phyloP scores from a whole-genome alignment of 30 jellyfish, hydroid and myxozoan genomes.

The Mastigias papua region DNA sequence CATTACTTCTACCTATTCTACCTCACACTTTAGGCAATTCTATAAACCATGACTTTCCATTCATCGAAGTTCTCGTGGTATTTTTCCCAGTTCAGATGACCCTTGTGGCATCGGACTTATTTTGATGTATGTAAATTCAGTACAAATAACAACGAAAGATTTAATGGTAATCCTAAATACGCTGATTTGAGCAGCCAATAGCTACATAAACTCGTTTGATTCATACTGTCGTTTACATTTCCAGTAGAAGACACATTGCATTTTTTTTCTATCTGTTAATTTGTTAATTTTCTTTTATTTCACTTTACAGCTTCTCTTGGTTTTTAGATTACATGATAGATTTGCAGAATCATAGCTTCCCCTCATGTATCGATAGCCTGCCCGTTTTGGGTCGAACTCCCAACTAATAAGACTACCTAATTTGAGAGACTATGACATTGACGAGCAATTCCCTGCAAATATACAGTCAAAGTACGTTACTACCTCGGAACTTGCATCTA shows the following conservation, averaged over 20 bases:
- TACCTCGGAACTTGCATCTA: conserved; percentile 22
- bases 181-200: neutral
- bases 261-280: neutral
- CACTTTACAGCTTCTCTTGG: neutral
- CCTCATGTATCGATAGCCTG: conserved; percentile 16
- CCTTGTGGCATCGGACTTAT: too few relatives aligned
- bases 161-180: neutral
- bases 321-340: neutral
- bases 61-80: too few relatives aligned
- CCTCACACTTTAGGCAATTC: too few relatives aligned
- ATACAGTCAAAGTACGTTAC: conserved; percentile 19
- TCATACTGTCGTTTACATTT: neutral
- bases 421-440: conserved; percentile 16
- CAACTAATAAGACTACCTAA: conserved; percentile 3
- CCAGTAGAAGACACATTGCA: neutral
- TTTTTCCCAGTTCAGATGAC: too few relatives aligned
- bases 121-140: too few relatives aligned
- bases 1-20: too few relatives aligned
- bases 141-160: too few relatives aligned
- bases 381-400: conserved; percentile 15
- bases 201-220: neutral
- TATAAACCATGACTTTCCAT: too few relatives aligned
- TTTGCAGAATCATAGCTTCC: conserved; percentile 14
- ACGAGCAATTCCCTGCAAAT: conserved; percentile 20
- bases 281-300: neutral